phyloP scores from a whole-genome alignment of 2,888 invertebrate genomes.

The Sepioteuthis lessoniana region DNA sequence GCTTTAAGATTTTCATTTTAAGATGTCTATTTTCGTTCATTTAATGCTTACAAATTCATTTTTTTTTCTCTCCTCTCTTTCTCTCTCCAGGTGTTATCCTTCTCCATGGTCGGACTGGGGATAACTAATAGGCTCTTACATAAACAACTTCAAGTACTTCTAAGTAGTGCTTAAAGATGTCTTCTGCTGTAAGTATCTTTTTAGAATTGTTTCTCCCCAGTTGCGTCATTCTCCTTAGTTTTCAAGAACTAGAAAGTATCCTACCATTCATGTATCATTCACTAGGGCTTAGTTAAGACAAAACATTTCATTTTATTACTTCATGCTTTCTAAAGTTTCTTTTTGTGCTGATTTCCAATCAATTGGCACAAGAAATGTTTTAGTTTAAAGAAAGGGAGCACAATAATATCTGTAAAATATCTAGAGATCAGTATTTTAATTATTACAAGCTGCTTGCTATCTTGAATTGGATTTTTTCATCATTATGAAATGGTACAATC shows the following conservation, averaged over 20 bases:
- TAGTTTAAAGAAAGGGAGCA: neutral
- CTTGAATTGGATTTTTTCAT: neutral
- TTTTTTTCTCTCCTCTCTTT: neutral
- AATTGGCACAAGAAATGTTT: neutral
- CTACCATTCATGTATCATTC: neutral
- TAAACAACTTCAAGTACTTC: slow-evolving; percentile 46
- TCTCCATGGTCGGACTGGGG: slow-evolving; percentile 47
- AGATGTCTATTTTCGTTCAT: slow-evolving; percentile 33
- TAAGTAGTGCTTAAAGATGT: slow-evolving; percentile 47
- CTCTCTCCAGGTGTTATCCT: slow-evolving; percentile 47
- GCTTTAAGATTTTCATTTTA: neutral
- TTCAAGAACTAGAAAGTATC: neutral
- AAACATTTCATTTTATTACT: neutral
- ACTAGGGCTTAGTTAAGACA: neutral
- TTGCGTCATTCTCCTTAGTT: neutral
- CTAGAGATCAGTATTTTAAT: too few relatives aligned
- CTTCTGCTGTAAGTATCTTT: slow-evolving; percentile 46
- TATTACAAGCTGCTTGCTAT: neutral
- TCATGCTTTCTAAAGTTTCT: neutral
- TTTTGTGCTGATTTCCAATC: neutral
- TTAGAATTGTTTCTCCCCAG: slow-evolving; percentile 41
- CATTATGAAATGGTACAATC: neutral
- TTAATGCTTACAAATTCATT: neutral
- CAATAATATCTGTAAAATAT: neutral
- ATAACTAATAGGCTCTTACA: slow-evolving; percentile 45